These are phyloP conservation scores for Lasiurus borealis DNA, from an alignment of 2,113 vertebrate genomes.

Conservation along the genomic window DNA sequence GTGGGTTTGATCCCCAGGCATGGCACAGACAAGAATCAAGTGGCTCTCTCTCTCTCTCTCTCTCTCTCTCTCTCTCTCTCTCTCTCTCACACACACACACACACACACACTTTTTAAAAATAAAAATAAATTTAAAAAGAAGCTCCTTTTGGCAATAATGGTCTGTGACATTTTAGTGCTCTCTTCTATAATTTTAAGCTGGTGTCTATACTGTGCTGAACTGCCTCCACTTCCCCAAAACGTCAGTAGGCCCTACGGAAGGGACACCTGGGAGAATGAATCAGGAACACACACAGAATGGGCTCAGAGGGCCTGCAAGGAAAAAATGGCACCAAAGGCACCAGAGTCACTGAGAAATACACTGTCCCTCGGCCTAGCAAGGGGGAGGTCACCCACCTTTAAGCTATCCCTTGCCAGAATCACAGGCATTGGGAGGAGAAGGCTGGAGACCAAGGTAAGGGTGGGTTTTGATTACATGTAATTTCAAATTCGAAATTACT, in stretches of 20 bases:
- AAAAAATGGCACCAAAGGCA: background rate
- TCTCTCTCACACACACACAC: no score
- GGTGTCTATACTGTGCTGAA: background rate
- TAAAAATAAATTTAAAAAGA: background rate
- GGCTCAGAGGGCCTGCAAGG: background rate
- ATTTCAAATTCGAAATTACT: background rate
- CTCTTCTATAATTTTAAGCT: background rate
- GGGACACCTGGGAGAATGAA: background rate
- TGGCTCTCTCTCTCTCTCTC: background rate
- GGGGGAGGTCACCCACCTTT: rapidly evolving
- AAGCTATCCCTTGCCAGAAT: background rate
- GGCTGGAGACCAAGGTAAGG: background rate
- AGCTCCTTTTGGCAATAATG: background rate
- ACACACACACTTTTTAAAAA: no score
- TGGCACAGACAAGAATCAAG: background rate
- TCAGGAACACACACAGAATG: background rate
- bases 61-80: no score
- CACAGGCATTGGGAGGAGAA: background rate
- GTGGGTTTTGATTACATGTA: background rate
- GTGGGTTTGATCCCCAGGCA: background rate
- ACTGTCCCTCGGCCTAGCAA: background rate
- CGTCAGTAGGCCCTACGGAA: background rate
- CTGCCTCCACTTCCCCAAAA: background rate
- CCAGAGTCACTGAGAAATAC: background rate
- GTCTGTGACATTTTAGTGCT: background rate